Evolutionary conservation across 1,140 invertebrate genomes (phyloP).

Genomic region (Microplitis mediator): DNA sequence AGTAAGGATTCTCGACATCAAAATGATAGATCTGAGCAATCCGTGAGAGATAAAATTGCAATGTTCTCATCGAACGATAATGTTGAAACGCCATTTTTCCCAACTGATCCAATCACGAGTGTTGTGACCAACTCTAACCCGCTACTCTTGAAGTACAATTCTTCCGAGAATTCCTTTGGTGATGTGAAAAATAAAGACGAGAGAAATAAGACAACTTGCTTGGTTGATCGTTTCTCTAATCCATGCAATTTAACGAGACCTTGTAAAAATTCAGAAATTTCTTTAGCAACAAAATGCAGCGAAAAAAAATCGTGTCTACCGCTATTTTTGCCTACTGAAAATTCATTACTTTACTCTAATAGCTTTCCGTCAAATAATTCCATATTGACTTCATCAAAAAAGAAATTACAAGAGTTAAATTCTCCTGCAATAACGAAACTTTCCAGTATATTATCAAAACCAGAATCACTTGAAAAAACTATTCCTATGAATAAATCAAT

Average conservation of each 20-base stretch:
- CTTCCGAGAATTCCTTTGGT: conserved; percentile 63
- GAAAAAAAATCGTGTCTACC: no score
- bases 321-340: no score
- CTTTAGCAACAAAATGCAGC: no score
- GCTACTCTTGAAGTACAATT: conserved; percentile 58
- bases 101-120: conserved; percentile 36
- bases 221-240: conserved; percentile 50
- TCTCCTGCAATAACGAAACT: no score
- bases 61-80: conserved; percentile 74
- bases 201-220: conserved; percentile 36
- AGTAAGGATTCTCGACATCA: conserved; percentile 63
- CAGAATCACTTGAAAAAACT: conserved; percentile 29
- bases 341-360: no score
- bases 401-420: no score
- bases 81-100: conserved; percentile 48
- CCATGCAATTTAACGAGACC: conserved; percentile 50
- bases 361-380: no score
- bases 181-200: conserved; percentile 40
- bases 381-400: no score
- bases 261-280: background rate
- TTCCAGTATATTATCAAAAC: background rate
- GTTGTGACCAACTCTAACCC: conserved; percentile 39
- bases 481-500: background rate
- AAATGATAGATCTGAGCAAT: conserved; percentile 77
- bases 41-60: conserved; percentile 85